Percentiles rank a stretch among this genome's conserved stretches.
phyloP scores from a whole-genome alignment of 1,140 invertebrate genomes.

The Scaptomyza montana region DNA sequence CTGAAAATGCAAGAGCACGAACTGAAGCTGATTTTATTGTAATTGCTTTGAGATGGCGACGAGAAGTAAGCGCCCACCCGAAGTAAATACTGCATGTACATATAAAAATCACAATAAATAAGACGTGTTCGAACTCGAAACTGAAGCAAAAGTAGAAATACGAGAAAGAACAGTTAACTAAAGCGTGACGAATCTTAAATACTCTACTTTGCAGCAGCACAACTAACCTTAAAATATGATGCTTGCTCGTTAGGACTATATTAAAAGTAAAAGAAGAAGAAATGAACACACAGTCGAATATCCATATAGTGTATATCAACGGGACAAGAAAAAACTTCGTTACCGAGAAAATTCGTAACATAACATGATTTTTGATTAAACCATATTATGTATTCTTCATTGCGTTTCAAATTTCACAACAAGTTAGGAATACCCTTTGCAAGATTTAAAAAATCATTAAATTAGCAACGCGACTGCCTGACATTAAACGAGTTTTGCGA shows the following conservation, averaged over 20 bases:
- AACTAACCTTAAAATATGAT: too few species aligned
- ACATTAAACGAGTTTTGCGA: constrained; percentile 52
- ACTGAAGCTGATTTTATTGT: constrained; percentile 60
- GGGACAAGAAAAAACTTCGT: too few species aligned
- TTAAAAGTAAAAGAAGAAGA: not conserved
- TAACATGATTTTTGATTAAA: too few species aligned
- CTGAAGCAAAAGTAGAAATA: constrained; percentile 2
- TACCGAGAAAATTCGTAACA: too few species aligned
- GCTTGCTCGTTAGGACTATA: too few species aligned
- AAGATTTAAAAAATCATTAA: constrained; percentile 44
- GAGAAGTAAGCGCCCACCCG: constrained; percentile 39
- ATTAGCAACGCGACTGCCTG: constrained; percentile 50
- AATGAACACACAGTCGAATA: not conserved
- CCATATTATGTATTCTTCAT: too few species aligned
- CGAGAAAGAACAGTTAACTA: not conserved
- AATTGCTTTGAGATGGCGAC: constrained; percentile 48
- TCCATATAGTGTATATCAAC: too few species aligned
- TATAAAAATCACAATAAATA: constrained; percentile 58
- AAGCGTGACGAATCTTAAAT: constrained; percentile 9
- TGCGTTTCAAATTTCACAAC: not conserved
- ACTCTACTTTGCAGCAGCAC: not conserved
- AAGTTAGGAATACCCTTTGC: not conserved
- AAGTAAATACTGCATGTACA: constrained; percentile 28
- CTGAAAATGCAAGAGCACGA: constrained; percentile 51
- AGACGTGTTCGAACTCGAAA: constrained; percentile 27